phyloP scores from a whole-genome alignment of 2,113 vertebrate species.

The Mystacornis crossleyi region DNA sequence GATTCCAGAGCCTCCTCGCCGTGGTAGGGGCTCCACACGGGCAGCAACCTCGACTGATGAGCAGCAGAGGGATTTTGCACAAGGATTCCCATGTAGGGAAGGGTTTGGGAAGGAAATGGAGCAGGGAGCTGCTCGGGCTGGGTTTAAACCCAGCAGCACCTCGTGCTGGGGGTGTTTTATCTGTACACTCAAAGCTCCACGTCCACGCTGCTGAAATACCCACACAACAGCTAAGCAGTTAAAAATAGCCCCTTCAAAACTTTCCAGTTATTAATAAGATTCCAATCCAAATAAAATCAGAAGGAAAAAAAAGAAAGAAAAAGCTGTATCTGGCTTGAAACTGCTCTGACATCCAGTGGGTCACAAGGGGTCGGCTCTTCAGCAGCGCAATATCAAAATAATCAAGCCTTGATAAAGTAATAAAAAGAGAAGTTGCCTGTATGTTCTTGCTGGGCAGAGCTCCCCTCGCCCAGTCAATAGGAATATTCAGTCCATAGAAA shows the following conservation, averaged over 20 bases:
- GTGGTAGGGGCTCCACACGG: rapidly evolving
- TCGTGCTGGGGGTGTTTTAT: rapidly evolving
- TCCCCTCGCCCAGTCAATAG: constrained; percentile 36
- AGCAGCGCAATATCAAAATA: not conserved
- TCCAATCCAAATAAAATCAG: not conserved
- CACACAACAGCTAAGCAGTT: not conserved
- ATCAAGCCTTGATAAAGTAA: not conserved
- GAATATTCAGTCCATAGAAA: constrained; percentile 60
- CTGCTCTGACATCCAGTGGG: not conserved
- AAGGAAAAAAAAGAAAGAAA: not conserved
- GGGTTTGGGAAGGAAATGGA: not conserved
- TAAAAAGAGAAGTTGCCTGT: constrained; percentile 10
- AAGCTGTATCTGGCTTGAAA: not conserved
- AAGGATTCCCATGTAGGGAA: not conserved
- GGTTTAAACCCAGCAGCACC: not conserved
- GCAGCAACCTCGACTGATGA: not conserved
- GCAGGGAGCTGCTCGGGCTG: not conserved
- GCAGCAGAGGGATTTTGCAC: not conserved
- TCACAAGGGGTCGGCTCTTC: not conserved
- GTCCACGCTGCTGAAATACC: rapidly evolving
- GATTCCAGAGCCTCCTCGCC: rapidly evolving
- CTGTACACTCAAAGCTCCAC: rapidly evolving
- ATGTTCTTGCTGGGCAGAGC: not conserved
- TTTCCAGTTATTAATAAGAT: not conserved
- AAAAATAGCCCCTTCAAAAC: not conserved